A percentile compares a stretch with the other conserved stretches of the same genome.
Conservation (phyloP, 2,888 invertebrate species). For the Tribolium freemani region DNA sequence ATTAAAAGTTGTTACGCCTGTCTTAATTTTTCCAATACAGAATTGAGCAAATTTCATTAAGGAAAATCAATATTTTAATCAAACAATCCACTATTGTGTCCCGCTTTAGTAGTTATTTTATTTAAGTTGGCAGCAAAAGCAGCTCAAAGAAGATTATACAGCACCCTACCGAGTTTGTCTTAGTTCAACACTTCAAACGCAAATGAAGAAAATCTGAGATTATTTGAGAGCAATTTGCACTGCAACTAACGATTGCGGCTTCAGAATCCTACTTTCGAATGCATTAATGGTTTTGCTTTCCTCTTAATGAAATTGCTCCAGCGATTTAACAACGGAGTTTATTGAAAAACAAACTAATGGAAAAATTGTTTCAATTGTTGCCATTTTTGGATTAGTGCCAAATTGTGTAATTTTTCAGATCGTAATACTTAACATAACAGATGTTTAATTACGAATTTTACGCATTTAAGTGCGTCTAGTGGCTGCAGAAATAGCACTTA, state of each 20-base stretch:
- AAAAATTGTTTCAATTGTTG: not conserved
- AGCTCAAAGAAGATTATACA: not conserved
- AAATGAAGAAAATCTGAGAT: constrained; percentile 1
- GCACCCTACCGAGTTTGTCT: not conserved
- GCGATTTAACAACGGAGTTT: not conserved
- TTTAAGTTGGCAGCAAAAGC: not conserved
- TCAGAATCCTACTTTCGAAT: not conserved
- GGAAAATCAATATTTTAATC: too few species aligned
- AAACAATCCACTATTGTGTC: not conserved
- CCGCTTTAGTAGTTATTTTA: not conserved
- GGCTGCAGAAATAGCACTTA: constrained; percentile 28
- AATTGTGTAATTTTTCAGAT: not conserved
- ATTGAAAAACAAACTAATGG: not conserved
- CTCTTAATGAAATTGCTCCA: not conserved
- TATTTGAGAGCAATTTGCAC: constrained; percentile 4
- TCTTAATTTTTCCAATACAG: too few species aligned
- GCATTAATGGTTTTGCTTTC: constrained; percentile 10
- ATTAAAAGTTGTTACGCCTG: too few species aligned
- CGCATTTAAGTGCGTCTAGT: constrained; percentile 30
- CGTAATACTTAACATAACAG: not conserved
- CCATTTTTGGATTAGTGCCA: not conserved
- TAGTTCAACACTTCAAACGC: not conserved
- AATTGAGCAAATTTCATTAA: too few species aligned
- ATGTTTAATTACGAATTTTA: constrained; percentile 27
- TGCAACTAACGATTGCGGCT: not conserved